Conservation (phyloP, 2,113 vertebrate species). For the Isurus oxyrinchus region DNA sequence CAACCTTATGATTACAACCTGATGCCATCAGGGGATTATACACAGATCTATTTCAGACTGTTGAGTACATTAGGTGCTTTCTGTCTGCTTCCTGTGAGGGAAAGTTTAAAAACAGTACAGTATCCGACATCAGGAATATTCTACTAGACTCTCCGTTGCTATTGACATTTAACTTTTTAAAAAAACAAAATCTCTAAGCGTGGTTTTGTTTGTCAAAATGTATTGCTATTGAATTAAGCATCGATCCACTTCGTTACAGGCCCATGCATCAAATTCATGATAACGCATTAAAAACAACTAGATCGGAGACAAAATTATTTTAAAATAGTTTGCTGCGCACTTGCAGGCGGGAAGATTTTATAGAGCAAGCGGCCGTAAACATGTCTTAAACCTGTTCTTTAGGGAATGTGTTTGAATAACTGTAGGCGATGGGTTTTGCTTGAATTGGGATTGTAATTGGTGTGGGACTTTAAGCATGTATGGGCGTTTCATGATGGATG, state of each 20-base stretch:
- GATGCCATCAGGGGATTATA: not conserved
- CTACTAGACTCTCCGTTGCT: not conserved
- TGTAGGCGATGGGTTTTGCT: not conserved
- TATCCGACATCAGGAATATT: not conserved
- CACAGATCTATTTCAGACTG: not conserved
- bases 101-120: not conserved
- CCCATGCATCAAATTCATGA: not conserved
- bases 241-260: not conserved
- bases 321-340: not conserved
- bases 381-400: not conserved
- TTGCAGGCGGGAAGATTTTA: not conserved
- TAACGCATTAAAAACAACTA: not conserved
- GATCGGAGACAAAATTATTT: not conserved
- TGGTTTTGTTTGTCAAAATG: not conserved
- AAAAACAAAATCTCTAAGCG: not conserved
- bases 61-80: not conserved
- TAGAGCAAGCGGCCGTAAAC: not conserved
- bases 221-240: not conserved
- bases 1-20: not conserved
- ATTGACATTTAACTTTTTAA: not conserved
- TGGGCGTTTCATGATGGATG: not conserved
- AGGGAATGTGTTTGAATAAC: not conserved
- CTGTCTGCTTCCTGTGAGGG: not conserved
- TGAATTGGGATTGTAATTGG: not conserved
- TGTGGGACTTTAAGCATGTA: not conserved